These are phyloP conservation scores for Cremastobaeus sp. DNA, from an alignment of 2,888 invertebrate species.

Conservation along the genomic window DNA sequence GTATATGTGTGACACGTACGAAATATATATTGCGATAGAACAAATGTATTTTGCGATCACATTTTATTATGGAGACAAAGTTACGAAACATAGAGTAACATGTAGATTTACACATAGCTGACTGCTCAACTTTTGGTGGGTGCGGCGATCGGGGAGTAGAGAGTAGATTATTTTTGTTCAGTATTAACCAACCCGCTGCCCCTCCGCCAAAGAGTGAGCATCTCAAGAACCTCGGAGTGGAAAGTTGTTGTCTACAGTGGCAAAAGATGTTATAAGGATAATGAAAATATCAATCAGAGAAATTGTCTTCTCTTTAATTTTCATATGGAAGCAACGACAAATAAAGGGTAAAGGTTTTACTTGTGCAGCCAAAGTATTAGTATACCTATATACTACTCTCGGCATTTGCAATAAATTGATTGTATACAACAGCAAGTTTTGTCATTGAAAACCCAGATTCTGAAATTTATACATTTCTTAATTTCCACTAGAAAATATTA, in stretches of 20 bases:
- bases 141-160: constrained; percentile 15
- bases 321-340: constrained; percentile 22
- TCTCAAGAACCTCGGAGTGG: not conserved
- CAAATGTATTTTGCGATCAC: constrained; percentile 57
- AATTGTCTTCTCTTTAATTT: constrained; percentile 18
- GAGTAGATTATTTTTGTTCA: constrained; percentile 35
- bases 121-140: constrained; percentile 34
- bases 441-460: constrained; percentile 1
- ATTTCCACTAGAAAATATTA: too few relatives aligned
- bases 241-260: constrained; percentile 31
- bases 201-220: constrained; percentile 24
- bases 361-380: constrained; percentile 40
- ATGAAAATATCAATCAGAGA: constrained; percentile 9
- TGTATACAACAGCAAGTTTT: constrained; percentile 33
- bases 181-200: constrained; percentile 27
- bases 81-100: constrained; percentile 30
- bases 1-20: constrained; percentile 17
- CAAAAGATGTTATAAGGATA: constrained; percentile 22
- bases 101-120: constrained; percentile 21
- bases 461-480: too few relatives aligned
- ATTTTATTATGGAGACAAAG: constrained; percentile 44
- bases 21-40: constrained; percentile 33
- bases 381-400: too few relatives aligned
- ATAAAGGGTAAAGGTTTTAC: constrained; percentile 26
- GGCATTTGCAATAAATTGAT: constrained; percentile 52